A percentile compares a stretch with the other conserved stretches of the same genome.
Evolutionary conservation across 2,888 invertebrate genomes (phyloP).

Genomic region (Deroplatys truncata): DNA sequence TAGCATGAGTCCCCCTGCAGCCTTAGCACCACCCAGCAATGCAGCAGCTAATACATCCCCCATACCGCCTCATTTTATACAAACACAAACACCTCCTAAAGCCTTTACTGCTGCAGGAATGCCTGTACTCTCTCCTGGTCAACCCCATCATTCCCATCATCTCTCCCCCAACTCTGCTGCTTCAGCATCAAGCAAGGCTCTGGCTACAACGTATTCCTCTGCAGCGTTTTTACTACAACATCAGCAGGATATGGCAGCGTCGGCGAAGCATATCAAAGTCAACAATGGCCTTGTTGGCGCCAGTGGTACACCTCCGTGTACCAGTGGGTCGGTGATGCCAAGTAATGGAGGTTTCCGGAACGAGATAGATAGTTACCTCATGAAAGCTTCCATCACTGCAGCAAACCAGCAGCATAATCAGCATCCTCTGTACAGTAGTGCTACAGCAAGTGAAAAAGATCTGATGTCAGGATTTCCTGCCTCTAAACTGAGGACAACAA

Average conservation of each 20-base stretch:
- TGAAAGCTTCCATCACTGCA: constrained; percentile 20
- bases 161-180: not conserved
- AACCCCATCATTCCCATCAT: constrained; percentile 1
- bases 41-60: constrained; percentile 19
- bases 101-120: constrained; percentile 28
- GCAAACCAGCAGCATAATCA: not conserved
- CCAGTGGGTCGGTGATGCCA: not conserved
- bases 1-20: constrained; percentile 67
- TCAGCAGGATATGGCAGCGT: not conserved
- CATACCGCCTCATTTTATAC: constrained; percentile 12
- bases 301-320: not conserved
- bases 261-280: constrained; percentile 8
- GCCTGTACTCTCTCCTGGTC: constrained; percentile 25
- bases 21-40: not conserved
- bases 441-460: constrained; percentile 2
- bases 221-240: constrained; percentile 15
- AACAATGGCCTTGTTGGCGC: not conserved
- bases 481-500: constrained; percentile 11
- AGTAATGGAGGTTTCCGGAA: constrained; percentile 12
- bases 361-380: constrained; percentile 24
- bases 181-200: constrained; percentile 37
- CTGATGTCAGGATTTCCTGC: not conserved
- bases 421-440: constrained; percentile 2
- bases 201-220: constrained; percentile 33
- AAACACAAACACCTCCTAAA: constrained; percentile 18